Evolutionary conservation across 2,888 invertebrate species (phyloP), one percentile per base, ranked within the genome.

Genomic region (Drosophila quasianomalipes): DNA sequence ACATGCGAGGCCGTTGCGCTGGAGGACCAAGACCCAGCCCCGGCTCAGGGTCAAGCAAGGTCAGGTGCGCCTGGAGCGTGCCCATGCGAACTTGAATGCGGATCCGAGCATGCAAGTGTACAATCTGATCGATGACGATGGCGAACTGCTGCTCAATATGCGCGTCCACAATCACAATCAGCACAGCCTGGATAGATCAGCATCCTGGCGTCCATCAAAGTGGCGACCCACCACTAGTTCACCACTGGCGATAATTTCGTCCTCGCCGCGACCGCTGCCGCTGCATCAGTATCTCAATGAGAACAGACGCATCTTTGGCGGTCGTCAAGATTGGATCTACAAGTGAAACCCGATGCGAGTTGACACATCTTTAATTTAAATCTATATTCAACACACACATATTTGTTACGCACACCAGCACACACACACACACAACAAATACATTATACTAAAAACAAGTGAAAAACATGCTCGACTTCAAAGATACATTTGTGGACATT

Each of bases 91-190:
- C 22, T 19, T 31, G 41, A 39, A 70, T 30, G 44, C 65, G 16
- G 65, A 68, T 55, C 67, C 70, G 0, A 79, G 77, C 31, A 77
- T 74, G 2, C 84, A 84, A 55, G 60, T 79, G 41, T 88, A 82
- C 61, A 88, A 90, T 75, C 81, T 88, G 5, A 89, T 89, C 65
- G 87, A 88, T 58, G 89, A 86, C 26, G 87, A 88, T 64, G 87
- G 87, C 26, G 89, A 88, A 16, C 62, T 88, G 35, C 41, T 88
- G 69, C 77, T 88, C 28, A 86, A 90, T 65, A 60, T 88, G 41
- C 76, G 84, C 26, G 79, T 90, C 4, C 90, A 88, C 54, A 70
- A 73, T 22, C 86, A 90, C 28, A 37, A 9, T 52, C 26, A 57
- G 35, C 65, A 39, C 51, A 54, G n/a, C 6, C 10, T 33, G 26